phyloP scores from a whole-genome alignment of 2,113 vertebrate genomes.

The Mesoclemmys tuberculata region DNA sequence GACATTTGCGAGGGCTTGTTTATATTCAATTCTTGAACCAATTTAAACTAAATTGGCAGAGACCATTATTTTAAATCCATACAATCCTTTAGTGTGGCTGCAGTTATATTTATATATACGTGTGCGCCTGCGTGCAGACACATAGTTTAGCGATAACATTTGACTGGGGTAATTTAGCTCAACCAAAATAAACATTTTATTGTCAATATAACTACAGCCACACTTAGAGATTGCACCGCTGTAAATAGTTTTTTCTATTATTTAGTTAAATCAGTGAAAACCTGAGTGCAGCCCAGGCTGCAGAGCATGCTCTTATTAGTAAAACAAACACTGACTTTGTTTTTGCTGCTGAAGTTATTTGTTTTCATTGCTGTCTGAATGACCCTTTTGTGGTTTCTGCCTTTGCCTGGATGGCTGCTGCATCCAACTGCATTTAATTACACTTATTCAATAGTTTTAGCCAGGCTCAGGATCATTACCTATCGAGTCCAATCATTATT shows the following conservation, averaged over 20 bases:
- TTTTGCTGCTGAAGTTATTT: constrained; percentile 72
- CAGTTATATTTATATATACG: neutral
- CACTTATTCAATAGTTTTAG: constrained; percentile 52
- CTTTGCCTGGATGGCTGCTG: constrained; percentile 59
- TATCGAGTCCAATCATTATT: constrained; percentile 43
- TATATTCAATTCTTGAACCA: neutral
- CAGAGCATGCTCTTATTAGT: constrained; percentile 73
- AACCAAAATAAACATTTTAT: constrained; percentile 12
- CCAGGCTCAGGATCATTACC: constrained; percentile 44
- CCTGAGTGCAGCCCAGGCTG: constrained; percentile 4
- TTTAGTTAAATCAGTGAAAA: constrained; percentile 32
- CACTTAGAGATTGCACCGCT: neutral
- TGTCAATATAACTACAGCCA: neutral
- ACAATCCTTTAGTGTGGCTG: neutral
- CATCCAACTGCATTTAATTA: constrained; percentile 62
- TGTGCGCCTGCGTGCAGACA: neutral
- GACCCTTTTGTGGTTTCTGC: constrained; percentile 68
- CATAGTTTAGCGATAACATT: constrained; percentile 4
- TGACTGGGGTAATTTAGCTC: neutral
- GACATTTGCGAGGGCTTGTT: neutral
- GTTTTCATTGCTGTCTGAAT: constrained; percentile 73
- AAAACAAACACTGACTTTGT: constrained; percentile 74
- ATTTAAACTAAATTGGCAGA: constrained; percentile 8
- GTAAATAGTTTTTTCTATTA: neutral
- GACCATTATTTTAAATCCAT: neutral